These are phyloP conservation scores for Drosophila kambysellisi DNA, from an alignment of 2,888 invertebrate genomes.

Conservation along the genomic window DNA sequence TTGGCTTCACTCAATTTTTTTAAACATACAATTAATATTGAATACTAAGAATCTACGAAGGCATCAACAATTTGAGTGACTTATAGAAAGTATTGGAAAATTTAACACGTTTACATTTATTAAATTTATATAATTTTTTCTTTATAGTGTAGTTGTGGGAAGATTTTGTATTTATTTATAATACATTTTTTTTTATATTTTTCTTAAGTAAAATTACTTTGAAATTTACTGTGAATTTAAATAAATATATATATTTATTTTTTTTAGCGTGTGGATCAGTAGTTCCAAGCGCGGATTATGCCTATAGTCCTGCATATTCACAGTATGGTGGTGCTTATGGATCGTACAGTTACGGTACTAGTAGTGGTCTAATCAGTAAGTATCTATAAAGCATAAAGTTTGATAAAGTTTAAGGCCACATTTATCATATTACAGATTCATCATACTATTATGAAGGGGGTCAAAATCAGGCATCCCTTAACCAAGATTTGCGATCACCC, in stretches of 20 bases:
- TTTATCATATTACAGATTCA: slow-evolving; percentile 86
- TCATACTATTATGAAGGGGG: slow-evolving; percentile 88
- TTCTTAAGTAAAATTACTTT: background rate
- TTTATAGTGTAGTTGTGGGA: background rate
- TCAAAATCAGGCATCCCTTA: slow-evolving; percentile 82
- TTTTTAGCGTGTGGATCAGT: slow-evolving; percentile 87
- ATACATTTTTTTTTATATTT: background rate
- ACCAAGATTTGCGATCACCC: slow-evolving; percentile 89
- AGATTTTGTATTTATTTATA: background rate
- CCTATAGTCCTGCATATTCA: slow-evolving; percentile 90
- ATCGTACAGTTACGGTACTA: slow-evolving; percentile 88
- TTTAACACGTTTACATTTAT: background rate
- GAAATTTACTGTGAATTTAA: background rate
- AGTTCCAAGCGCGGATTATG: slow-evolving; percentile 88
- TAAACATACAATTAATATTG: background rate
- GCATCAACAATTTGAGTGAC: background rate
- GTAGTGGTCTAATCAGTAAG: slow-evolving; percentile 88
- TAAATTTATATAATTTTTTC: background rate
- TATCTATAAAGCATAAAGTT: background rate
- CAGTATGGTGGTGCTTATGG: slow-evolving; percentile 86
- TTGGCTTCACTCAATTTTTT: slow-evolving; percentile 1
- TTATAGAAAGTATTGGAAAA: background rate
- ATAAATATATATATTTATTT: background rate
- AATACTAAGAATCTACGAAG: background rate
- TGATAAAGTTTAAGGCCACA: background rate